Conservation (phyloP, 2,888 invertebrate species). For the Chloroclystis v-ata region DNA sequence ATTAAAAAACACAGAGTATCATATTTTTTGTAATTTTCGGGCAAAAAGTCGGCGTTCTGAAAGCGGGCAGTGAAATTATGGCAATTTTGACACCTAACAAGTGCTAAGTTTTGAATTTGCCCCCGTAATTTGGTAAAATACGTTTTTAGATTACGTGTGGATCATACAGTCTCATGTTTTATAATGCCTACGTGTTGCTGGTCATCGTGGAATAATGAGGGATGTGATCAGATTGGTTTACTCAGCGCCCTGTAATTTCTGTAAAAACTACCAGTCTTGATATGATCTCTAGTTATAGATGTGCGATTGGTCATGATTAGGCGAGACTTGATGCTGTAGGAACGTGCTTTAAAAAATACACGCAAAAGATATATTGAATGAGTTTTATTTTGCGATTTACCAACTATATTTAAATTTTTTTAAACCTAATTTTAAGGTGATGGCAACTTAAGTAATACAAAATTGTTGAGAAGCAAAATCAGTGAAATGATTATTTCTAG, state of each 20-base stretch:
- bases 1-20: conserved; percentile 65
- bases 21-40: conserved; percentile 47
- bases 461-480: no score
- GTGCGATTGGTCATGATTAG: conserved; percentile 2
- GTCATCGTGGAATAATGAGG: conserved; percentile 71
- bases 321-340: neutral
- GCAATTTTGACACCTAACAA: conserved; percentile 77
- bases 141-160: conserved; percentile 44
- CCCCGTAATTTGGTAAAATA: conserved; percentile 62
- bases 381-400: no score
- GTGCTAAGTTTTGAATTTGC: conserved; percentile 67
- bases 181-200: conserved; percentile 59
- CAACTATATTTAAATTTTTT: no score
- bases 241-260: conserved; percentile 60
- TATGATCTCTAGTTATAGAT: conserved; percentile 22
- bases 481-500: no score
- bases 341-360: no score
- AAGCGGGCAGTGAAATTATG: conserved; percentile 64
- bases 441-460: no score
- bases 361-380: no score
- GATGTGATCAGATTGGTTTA: conserved; percentile 48
- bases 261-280: conserved; percentile 37
- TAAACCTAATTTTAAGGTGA: no score
- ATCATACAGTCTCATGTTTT: conserved; percentile 64
- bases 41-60: conserved; percentile 72